Conservation (phyloP, 1,140 invertebrate genomes). For the Ceratosolen fusciceps region DNA sequence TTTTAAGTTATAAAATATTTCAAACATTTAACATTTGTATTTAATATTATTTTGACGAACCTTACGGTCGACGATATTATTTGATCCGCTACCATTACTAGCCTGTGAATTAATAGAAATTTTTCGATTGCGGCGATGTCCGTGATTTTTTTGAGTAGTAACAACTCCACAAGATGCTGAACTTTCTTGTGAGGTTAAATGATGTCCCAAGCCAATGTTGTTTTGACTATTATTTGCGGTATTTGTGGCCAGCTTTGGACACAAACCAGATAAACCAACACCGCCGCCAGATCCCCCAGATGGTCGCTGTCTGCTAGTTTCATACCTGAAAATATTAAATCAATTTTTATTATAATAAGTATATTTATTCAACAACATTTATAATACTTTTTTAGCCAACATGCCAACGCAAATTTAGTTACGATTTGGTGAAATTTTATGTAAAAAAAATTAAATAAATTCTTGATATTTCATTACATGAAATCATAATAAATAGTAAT, state of each 20-base stretch:
- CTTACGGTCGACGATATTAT: constrained; percentile 62
- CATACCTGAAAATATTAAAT: constrained; percentile 63
- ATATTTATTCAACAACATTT: neutral
- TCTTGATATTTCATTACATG: neutral
- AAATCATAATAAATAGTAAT: neutral
- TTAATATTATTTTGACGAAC: constrained; percentile 50
- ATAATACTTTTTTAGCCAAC: constrained; percentile 23
- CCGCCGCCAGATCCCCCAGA: constrained; percentile 64
- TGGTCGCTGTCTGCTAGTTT: constrained; percentile 69
- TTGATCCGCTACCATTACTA: constrained; percentile 54
- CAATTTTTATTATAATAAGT: neutral
- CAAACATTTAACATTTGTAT: neutral
- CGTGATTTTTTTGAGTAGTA: constrained; percentile 62
- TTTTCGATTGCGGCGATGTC: constrained; percentile 65
- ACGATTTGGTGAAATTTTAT: no score
- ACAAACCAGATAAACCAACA: constrained; percentile 66
- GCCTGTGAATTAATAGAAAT: constrained; percentile 62
- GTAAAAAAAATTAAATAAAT: no score
- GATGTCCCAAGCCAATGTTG: constrained; percentile 66
- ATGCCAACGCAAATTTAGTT: constrained; percentile 27
- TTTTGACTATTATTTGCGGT: constrained; percentile 62
- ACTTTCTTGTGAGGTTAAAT: constrained; percentile 68
- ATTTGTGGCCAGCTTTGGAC: constrained; percentile 67
- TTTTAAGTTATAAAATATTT: no score
- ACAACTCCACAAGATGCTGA: constrained; percentile 61